phyloP scores from a whole-genome alignment of 2,888 invertebrate genomes.

The Erebia palarica region DNA sequence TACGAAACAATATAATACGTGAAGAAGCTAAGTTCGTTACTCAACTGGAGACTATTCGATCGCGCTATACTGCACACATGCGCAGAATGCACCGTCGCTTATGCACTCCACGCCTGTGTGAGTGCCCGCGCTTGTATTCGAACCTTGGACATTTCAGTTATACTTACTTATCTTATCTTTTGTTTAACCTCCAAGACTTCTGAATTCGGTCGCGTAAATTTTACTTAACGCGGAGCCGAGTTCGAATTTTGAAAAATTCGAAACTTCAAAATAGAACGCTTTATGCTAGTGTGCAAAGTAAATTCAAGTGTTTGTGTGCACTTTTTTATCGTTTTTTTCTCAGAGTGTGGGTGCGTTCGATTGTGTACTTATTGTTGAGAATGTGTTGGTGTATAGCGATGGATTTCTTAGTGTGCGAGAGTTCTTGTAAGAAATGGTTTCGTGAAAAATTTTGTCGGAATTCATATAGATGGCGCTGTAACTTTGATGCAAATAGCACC shows the following conservation, averaged over 20 bases:
- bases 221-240: slow-evolving; percentile 35
- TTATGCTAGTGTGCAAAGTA: slow-evolving; percentile 45
- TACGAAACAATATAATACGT: not conserved
- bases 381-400: slow-evolving; percentile 54
- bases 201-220: slow-evolving; percentile 47
- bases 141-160: slow-evolving; percentile 75
- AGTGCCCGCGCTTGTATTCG: slow-evolving; percentile 66
- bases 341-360: slow-evolving; percentile 78
- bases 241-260: slow-evolving; percentile 44
- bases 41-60: slow-evolving; percentile 40
- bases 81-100: slow-evolving; percentile 66
- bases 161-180: slow-evolving; percentile 67
- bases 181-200: slow-evolving; percentile 59
- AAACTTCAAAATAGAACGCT: slow-evolving; percentile 50
- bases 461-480: slow-evolving; percentile 78
- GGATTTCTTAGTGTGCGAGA: slow-evolving; percentile 54
- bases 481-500: slow-evolving; percentile 60
- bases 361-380: slow-evolving; percentile 57
- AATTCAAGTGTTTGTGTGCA: slow-evolving; percentile 61
- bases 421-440: slow-evolving; percentile 81
- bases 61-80: slow-evolving; percentile 62
- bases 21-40: slow-evolving; percentile 35
- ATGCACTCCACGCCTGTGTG: slow-evolving; percentile 58
- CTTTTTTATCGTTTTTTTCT: slow-evolving; percentile 81
- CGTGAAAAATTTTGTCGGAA: slow-evolving; percentile 77